Evolutionary conservation across 2,888 invertebrate species (phyloP).

Genomic region (Hecatera dysodea): DNA sequence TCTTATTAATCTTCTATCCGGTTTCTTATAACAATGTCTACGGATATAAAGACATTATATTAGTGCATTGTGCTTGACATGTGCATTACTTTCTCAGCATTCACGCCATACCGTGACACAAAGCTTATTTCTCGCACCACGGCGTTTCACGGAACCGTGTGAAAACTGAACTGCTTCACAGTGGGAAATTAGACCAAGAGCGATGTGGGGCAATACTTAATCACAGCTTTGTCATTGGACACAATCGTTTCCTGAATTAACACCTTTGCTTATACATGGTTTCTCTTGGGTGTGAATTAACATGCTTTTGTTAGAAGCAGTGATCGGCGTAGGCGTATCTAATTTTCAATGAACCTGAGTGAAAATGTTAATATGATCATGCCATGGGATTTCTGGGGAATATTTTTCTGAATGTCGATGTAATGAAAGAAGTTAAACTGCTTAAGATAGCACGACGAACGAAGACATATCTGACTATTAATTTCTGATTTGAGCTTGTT

Average conservation of each 20-base stretch:
- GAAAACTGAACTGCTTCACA: conserved; percentile 67
- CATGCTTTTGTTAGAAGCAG: conserved; percentile 29
- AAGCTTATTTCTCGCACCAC: conserved; percentile 66
- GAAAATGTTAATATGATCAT: no score
- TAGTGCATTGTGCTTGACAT: conserved; percentile 46
- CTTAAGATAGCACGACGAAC: no score
- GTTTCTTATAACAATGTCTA: conserved; percentile 35
- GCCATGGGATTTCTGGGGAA: no score
- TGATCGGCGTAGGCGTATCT: no score
- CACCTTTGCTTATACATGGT: conserved; percentile 56
- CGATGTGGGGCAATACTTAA: conserved; percentile 59
- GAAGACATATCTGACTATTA: no score
- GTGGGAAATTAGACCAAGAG: conserved; percentile 76
- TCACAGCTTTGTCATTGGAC: conserved; percentile 67
- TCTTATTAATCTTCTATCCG: conserved; percentile 24
- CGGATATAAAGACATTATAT: conserved; percentile 53
- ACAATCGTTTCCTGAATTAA: conserved; percentile 65
- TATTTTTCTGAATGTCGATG: no score
- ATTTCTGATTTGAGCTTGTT: no score
- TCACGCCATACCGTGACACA: conserved; percentile 58
- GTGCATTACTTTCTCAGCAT: conserved; percentile 65
- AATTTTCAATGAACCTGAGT: no score
- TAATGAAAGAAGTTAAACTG: no score
- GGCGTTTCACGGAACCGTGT: conserved; percentile 68
- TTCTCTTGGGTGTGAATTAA: conserved; percentile 58